Evolutionary conservation across 2,113 vertebrate species (phyloP).

Genomic region (Candoia aspera): DNA sequence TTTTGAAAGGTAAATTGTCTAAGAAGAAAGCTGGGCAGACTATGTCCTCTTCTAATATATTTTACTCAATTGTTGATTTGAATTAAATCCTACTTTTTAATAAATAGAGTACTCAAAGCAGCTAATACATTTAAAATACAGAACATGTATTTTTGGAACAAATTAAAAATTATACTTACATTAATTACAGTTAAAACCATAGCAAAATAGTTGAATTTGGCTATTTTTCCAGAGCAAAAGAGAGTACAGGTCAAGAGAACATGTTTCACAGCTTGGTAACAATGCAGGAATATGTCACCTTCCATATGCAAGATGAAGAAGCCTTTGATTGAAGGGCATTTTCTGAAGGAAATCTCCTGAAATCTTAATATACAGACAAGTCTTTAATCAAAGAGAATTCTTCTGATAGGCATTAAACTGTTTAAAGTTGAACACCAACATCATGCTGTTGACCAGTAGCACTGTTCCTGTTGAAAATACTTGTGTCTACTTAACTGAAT

Average conservation of each 20-base stretch:
- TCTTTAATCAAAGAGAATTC: neutral
- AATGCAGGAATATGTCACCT: neutral
- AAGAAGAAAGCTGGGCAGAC: neutral
- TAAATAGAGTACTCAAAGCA: neutral
- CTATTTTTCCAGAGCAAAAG: neutral
- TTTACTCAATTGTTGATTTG: neutral
- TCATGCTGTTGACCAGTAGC: neutral
- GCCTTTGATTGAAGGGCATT: neutral
- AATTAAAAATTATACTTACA: neutral
- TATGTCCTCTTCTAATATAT: neutral
- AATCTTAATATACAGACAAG: neutral
- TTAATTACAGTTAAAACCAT: neutral
- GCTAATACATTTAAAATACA: neutral
- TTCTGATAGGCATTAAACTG: neutral
- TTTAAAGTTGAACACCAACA: neutral
- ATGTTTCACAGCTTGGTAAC: neutral
- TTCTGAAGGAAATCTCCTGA: neutral
- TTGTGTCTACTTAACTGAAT: neutral
- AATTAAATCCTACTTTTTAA: neutral
- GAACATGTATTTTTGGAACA: neutral
- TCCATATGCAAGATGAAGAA: neutral
- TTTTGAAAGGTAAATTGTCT: neutral
- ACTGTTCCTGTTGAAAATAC: neutral
- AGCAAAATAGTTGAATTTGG: neutral
- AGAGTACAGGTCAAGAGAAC: neutral